phyloP scores from a whole-genome alignment of 1,140 invertebrate species.

The Charaxes varanes region DNA sequence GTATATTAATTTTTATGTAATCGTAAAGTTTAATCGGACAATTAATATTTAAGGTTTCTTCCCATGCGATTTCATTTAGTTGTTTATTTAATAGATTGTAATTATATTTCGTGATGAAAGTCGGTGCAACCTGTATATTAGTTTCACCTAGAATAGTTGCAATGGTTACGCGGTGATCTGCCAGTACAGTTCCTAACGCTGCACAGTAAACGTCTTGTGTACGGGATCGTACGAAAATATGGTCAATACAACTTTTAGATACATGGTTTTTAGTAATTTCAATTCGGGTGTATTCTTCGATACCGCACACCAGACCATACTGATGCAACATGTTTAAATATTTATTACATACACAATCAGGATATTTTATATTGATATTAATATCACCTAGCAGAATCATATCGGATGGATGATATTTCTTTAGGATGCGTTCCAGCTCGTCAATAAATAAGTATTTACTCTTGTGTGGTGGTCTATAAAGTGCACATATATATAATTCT shows the following conservation, averaged over 20 bases:
- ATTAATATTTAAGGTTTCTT: background rate
- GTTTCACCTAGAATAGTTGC: background rate
- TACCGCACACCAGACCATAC: slow-evolving; percentile 11
- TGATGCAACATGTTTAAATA: slow-evolving; percentile 9
- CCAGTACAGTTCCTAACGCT: slow-evolving; percentile 11
- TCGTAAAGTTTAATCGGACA: background rate
- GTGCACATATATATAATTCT: slow-evolving; percentile 2
- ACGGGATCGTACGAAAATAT: slow-evolving; percentile 10
- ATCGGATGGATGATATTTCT: background rate
- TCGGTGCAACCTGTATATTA: slow-evolving; percentile 8
- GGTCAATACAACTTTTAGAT: slow-evolving; percentile 15
- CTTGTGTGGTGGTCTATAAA: slow-evolving; percentile 8
- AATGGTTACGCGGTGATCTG: slow-evolving; percentile 10
- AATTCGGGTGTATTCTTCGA: slow-evolving; percentile 12
- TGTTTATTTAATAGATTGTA: background rate
- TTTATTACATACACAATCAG: slow-evolving; percentile 7
- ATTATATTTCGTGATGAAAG: background rate
- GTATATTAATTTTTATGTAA: background rate
- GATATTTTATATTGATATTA: slow-evolving; percentile 15
- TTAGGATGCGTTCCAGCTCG: slow-evolving; percentile 6
- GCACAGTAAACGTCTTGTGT: slow-evolving; percentile 12
- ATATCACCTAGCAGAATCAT: slow-evolving; percentile 9
- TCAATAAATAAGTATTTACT: slow-evolving; percentile 13
- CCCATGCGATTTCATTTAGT: background rate
- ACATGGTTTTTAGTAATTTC: slow-evolving; percentile 7